Evolutionary conservation across 2,888 invertebrate species (phyloP).

Genomic region (Craniophora ligustri): DNA sequence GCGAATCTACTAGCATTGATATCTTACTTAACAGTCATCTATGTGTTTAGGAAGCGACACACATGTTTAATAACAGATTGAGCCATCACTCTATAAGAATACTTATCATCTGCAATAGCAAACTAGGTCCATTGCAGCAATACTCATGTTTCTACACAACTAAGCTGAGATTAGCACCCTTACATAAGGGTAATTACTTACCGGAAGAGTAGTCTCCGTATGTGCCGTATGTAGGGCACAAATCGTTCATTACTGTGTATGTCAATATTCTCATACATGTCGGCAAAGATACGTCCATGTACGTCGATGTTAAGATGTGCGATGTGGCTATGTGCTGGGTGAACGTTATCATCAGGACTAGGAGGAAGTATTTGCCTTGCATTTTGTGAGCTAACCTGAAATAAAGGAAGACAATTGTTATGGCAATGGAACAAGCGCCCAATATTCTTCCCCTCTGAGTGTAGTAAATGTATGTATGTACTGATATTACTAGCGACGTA

Average conservation of each 20-base stretch:
- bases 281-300: slow-evolving; percentile 52
- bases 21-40: too few relatives aligned
- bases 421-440: too few relatives aligned
- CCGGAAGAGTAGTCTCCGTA: slow-evolving; percentile 60
- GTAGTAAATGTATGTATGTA: too few relatives aligned
- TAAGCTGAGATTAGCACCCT: slow-evolving; percentile 27
- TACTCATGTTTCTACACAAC: slow-evolving; percentile 17
- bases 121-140: slow-evolving; percentile 36
- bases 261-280: slow-evolving; percentile 60
- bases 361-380: slow-evolving; percentile 58
- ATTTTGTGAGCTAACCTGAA: slow-evolving; percentile 55
- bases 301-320: slow-evolving; percentile 67
- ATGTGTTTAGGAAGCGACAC: neutral
- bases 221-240: slow-evolving; percentile 56
- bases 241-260: slow-evolving; percentile 49
- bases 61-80: neutral
- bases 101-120: neutral
- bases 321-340: slow-evolving; percentile 56
- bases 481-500: too few relatives aligned
- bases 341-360: slow-evolving; percentile 56
- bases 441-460: too few relatives aligned
- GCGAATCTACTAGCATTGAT: neutral
- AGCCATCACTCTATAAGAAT: neutral
- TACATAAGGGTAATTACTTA: slow-evolving; percentile 46
- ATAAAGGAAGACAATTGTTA: slow-evolving; percentile 10